A percentile compares a stretch with the other conserved stretches of the same genome.
Evolutionary conservation across 2,888 invertebrate species (phyloP).

Genomic region (Tenodera sinensis): DNA sequence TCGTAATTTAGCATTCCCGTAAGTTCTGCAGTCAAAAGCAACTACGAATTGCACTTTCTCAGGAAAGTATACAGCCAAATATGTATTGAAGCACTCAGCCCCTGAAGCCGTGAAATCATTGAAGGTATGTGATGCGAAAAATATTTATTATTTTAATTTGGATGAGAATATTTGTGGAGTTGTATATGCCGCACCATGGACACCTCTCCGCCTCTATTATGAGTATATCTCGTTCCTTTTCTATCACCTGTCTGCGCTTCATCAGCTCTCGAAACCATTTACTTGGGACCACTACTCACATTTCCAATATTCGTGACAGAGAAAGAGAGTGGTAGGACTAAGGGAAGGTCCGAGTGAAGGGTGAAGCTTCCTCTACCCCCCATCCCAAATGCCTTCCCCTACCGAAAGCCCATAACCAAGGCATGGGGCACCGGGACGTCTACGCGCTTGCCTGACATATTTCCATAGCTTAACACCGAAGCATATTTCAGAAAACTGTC

Average conservation of each 20-base stretch:
- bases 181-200: too few species aligned
- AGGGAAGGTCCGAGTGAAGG: background rate
- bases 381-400: background rate
- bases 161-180: too few species aligned
- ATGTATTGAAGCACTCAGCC: too few species aligned
- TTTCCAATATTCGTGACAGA: slow-evolving; percentile 30
- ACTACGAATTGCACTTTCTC: too few species aligned
- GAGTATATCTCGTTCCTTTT: too few species aligned
- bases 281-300: slow-evolving; percentile 20
- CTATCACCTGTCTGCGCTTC: background rate
- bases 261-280: background rate
- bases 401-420: background rate
- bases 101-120: too few species aligned
- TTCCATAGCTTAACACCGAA: slow-evolving; percentile 29
- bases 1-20: too few species aligned
- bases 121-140: too few species aligned
- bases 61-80: too few species aligned
- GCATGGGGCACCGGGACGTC: background rate
- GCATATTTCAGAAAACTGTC: slow-evolving; percentile 33
- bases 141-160: too few species aligned
- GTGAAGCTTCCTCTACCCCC: background rate
- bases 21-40: too few species aligned
- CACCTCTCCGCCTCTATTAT: too few species aligned
- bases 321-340: background rate
- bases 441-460: slow-evolving; percentile 26